These are phyloP conservation scores for Hipparchia semele DNA, from an alignment of 2,888 invertebrate genomes.

Conservation along the genomic window DNA sequence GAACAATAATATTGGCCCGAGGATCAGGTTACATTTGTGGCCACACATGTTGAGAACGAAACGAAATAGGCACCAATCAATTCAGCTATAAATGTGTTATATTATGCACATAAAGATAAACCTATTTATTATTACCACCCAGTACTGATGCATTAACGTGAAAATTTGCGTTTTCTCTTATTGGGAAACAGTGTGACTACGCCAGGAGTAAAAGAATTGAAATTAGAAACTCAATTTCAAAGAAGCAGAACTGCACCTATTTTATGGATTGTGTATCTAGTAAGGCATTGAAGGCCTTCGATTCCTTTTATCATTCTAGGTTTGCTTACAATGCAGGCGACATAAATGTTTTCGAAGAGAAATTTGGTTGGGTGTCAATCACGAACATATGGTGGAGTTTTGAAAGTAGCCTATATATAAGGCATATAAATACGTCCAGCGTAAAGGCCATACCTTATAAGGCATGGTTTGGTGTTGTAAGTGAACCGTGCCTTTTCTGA, in stretches of 20 bases:
- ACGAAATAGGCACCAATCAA: constrained; percentile 17
- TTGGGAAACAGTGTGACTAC: not conserved
- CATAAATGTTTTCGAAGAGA: constrained; percentile 50
- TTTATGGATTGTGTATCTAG: not conserved
- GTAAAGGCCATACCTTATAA: constrained; percentile 77
- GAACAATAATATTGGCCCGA: constrained; percentile 15
- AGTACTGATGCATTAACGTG: not conserved
- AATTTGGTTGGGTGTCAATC: constrained; percentile 75
- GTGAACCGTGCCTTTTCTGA: constrained; percentile 68
- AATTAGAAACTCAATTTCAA: not conserved
- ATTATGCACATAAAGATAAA: not conserved
- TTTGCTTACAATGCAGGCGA: constrained; percentile 13
- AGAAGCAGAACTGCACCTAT: not conserved
- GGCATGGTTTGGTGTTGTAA: constrained; percentile 70
- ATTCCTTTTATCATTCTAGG: constrained; percentile 1
- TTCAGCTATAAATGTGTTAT: not conserved
- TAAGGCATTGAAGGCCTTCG: not conserved
- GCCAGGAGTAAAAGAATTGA: not conserved
- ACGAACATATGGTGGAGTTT: constrained; percentile 76
- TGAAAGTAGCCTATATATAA: constrained; percentile 77
- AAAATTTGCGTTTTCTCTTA: not conserved
- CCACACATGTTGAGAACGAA: constrained; percentile 24
- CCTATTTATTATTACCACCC: not conserved
- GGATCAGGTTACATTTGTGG: constrained; percentile 16
- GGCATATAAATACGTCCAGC: constrained; percentile 75